These are phyloP conservation scores for Caenorhabditis inopinata DNA, from an alignment of 1,140 invertebrate genomes.

Conservation along the genomic window DNA sequence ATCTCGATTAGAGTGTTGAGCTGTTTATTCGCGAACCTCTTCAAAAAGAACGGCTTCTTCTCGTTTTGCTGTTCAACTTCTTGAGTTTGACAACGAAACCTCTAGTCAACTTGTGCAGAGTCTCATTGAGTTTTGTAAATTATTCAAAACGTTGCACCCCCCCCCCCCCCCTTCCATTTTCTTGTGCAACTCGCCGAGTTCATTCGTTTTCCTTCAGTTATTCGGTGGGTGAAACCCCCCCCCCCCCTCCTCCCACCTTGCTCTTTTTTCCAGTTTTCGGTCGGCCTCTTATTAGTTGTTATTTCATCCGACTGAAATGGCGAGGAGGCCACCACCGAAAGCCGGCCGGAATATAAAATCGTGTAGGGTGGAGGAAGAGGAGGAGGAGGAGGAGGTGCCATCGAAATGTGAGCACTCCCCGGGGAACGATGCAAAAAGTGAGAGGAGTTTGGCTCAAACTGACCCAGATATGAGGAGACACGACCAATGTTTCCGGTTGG, in stretches of 20 bases:
- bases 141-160: neutral
- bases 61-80: neutral
- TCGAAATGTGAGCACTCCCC: neutral
- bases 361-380: neutral
- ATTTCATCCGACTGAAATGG: too few relatives aligned
- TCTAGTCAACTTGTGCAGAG: too few relatives aligned
- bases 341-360: slow-evolving; percentile 9
- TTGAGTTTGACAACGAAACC: neutral
- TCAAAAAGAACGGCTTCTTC: neutral
- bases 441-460: neutral
- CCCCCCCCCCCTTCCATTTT: neutral
- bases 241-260: too few relatives aligned
- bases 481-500: slow-evolving; percentile 13
- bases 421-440: neutral
- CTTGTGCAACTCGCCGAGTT: neutral
- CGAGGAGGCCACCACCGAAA: neutral
- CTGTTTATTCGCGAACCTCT: neutral
- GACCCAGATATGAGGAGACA: slow-evolving; percentile 11
- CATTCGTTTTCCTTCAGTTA: neutral
- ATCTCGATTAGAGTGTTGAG: neutral
- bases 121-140: slow-evolving; percentile 29
- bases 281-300: neutral
- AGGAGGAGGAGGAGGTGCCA: too few relatives aligned
- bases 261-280: neutral
- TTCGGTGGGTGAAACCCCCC: too few relatives aligned